A percentile compares a stretch with the other conserved stretches of the same genome.
These are phyloP conservation scores for Drosophila prostipennis DNA, from an alignment of 2,888 invertebrate genomes.

Conservation along the genomic window DNA sequence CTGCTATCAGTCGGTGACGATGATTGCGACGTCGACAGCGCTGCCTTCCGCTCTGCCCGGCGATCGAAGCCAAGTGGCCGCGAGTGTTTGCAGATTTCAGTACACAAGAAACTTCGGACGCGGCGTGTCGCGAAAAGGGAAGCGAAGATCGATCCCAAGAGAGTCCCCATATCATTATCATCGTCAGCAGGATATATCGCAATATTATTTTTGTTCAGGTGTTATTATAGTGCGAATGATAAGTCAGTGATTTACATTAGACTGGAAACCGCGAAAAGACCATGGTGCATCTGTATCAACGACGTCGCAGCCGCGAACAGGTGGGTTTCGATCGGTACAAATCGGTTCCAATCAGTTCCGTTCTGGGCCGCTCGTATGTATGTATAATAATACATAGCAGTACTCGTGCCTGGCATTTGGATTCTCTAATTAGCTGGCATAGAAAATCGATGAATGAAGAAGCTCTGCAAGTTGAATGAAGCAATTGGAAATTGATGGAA, in stretches of 20 bases:
- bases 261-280: background rate
- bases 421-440: constrained; percentile 52
- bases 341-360: constrained; percentile 18
- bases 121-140: constrained; percentile 57
- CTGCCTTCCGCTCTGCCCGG: constrained; percentile 30
- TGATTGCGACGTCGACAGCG: constrained; percentile 17
- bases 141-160: constrained; percentile 1
- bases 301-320: constrained; percentile 68
- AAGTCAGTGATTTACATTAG: background rate
- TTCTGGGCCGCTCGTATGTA: constrained; percentile 1
- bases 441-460: constrained; percentile 30
- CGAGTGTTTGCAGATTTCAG: constrained; percentile 54
- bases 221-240: constrained; percentile 4
- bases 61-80: constrained; percentile 51
- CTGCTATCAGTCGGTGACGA: constrained; percentile 30
- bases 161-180: background rate
- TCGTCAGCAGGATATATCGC: background rate
- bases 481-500: constrained; percentile 9
- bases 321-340: constrained; percentile 45
- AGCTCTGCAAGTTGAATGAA: constrained; percentile 8
- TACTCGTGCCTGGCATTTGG: constrained; percentile 49
- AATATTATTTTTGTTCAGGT: background rate
- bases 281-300: constrained; percentile 71
- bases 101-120: constrained; percentile 61
- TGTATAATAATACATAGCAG: background rate